These are phyloP conservation scores for Phaethon lepturus DNA, from an alignment of 2,113 vertebrate genomes.

Conservation along the genomic window DNA sequence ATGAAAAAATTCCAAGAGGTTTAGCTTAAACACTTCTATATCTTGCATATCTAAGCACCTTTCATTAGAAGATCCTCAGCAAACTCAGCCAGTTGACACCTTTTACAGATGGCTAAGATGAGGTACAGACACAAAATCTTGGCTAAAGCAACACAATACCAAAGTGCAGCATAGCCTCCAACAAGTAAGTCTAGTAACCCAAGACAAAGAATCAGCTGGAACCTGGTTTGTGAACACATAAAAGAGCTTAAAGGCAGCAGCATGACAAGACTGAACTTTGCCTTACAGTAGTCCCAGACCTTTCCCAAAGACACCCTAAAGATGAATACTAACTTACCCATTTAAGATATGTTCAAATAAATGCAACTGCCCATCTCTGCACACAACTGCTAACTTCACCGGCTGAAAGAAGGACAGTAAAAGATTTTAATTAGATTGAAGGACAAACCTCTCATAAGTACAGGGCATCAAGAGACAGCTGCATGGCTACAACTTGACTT, in stretches of 20 bases:
- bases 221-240: neutral
- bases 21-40: neutral
- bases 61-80: neutral
- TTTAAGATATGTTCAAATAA: constrained; percentile 98
- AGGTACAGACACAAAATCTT: neutral
- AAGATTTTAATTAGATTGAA: neutral
- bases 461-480: neutral
- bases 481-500: neutral
- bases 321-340: constrained; percentile 83
- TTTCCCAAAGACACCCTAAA: neutral
- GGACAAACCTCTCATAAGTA: neutral
- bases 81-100: neutral
- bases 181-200: neutral
- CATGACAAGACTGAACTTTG: neutral
- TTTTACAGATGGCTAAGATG: neutral
- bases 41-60: neutral
- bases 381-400: constrained; percentile 94
- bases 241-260: neutral
- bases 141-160: neutral
- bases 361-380: constrained; percentile 93
- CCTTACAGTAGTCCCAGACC: neutral
- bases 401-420: constrained; percentile 78
- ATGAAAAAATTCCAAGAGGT: neutral
- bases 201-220: neutral
- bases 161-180: neutral